Conservation (phyloP, 2,888 invertebrate genomes). For the Thereva nobilitata region DNA sequence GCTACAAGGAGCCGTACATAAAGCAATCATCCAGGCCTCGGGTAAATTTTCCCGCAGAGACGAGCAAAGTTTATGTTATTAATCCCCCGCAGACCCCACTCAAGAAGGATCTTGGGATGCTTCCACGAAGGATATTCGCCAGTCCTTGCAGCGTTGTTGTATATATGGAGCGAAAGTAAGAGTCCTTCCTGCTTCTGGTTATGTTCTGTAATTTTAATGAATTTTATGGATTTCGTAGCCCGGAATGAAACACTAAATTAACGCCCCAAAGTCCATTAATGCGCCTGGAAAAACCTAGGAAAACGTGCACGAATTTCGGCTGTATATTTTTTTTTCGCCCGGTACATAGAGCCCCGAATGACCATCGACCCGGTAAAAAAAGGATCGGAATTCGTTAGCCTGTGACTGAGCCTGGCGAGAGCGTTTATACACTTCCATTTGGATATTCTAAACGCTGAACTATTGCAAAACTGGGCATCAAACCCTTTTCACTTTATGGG, state of each 20-base stretch:
- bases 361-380: conserved; percentile 18
- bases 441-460: too few relatives aligned
- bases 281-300: conserved; percentile 35
- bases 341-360: not conserved
- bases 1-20: conserved; percentile 32
- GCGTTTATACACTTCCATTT: conserved; percentile 1
- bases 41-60: conserved; percentile 38
- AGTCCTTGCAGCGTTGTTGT: too few relatives aligned
- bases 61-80: conserved; percentile 39
- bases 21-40: conserved; percentile 38
- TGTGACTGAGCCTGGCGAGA: not conserved
- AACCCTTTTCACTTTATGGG: too few relatives aligned
- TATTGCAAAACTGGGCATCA: too few relatives aligned
- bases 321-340: conserved; percentile 7
- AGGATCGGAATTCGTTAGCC: conserved; percentile 14
- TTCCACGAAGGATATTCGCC: conserved; percentile 8
- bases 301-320: not conserved
- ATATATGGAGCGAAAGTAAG: not conserved
- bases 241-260: conserved; percentile 34
- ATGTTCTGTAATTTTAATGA: conserved; percentile 37
- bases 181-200: conserved; percentile 1
- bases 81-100: conserved; percentile 30
- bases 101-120: conserved; percentile 13
- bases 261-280: conserved; percentile 40
- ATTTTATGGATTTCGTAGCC: conserved; percentile 38